Percentiles rank a stretch among this genome's conserved stretches.
Conservation (phyloP, 2,888 invertebrate genomes). For the Vannuccia rotundouncinata region DNA sequence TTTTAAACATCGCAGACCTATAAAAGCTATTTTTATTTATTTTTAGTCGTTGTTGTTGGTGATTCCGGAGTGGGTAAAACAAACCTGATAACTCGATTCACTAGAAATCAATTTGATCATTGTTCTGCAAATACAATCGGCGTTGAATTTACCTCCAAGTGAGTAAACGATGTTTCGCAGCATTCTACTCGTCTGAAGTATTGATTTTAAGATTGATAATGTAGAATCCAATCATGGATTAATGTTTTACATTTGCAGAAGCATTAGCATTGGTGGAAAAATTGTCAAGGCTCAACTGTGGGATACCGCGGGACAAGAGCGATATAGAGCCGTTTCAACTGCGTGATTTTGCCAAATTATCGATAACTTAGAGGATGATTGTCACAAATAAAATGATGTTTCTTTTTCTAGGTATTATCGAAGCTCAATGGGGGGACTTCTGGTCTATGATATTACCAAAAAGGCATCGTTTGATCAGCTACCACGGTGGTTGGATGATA, state of each 20-base stretch:
- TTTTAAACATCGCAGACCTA: no score
- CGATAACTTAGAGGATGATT: not conserved
- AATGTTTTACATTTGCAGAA: no score
- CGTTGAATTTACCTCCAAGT: slow-evolving; percentile 45
- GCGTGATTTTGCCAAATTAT: slow-evolving; percentile 28
- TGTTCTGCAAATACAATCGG: slow-evolving; percentile 51
- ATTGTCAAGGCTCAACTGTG: slow-evolving; percentile 31
- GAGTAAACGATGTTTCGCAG: not conserved
- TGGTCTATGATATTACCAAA: slow-evolving; percentile 25
- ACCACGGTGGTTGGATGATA: slow-evolving; percentile 6
- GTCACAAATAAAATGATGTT: not conserved
- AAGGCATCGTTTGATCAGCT: slow-evolving; percentile 5
- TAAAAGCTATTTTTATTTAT: slow-evolving; percentile 22
- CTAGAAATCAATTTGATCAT: slow-evolving; percentile 49
- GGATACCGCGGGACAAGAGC: slow-evolving; percentile 33
- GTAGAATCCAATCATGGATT: no score
- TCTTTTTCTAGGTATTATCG: slow-evolving; percentile 30
- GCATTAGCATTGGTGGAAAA: slow-evolving; percentile 20
- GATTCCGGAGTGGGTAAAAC: slow-evolving; percentile 52
- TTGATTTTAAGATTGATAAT: no score
- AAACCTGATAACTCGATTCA: slow-evolving; percentile 49
- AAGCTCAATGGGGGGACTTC: slow-evolving; percentile 11
- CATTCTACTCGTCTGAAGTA: no score
- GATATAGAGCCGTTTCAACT: slow-evolving; percentile 30
- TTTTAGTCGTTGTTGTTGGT: slow-evolving; percentile 50